Conservation (phyloP, 1,140 invertebrate species). For the Microplitis mediator region DNA sequence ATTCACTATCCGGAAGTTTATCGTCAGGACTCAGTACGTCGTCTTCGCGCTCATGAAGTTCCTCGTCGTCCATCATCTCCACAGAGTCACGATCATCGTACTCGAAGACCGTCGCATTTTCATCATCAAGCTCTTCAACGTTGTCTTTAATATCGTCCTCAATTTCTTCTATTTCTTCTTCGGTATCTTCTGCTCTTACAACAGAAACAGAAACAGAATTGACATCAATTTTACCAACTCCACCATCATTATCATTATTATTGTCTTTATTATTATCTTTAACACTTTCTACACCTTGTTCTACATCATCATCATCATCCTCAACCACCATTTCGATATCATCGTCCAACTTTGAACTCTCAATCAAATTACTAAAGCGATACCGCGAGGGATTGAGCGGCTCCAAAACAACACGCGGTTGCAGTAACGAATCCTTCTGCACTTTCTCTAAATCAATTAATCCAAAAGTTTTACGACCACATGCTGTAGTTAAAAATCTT, state of each 20-base stretch:
- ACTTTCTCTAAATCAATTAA: slow-evolving; percentile 44
- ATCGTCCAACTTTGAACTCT: slow-evolving; percentile 54
- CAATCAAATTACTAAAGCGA: slow-evolving; percentile 41
- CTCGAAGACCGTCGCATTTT: slow-evolving; percentile 14
- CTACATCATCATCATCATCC: slow-evolving; percentile 34
- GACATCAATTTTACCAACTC: slow-evolving; percentile 11
- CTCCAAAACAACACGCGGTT: slow-evolving; percentile 55
- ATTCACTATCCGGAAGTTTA: background rate
- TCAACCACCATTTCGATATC: slow-evolving; percentile 28
- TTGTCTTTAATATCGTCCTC: slow-evolving; percentile 39
- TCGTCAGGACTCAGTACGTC: background rate
- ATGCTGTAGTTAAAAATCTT: background rate
- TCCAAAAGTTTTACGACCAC: background rate
- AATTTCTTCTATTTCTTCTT: slow-evolving; percentile 23
- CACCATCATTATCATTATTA: slow-evolving; percentile 35
- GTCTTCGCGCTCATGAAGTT: background rate
- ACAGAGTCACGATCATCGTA: slow-evolving; percentile 32
- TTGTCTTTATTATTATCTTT: slow-evolving; percentile 25
- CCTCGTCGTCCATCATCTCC: slow-evolving; percentile 29
- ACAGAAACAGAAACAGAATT: background rate
- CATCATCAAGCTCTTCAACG: slow-evolving; percentile 33
- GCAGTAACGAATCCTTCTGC: slow-evolving; percentile 49
- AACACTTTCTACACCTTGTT: slow-evolving; percentile 35
- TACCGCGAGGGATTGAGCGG: slow-evolving; percentile 46
- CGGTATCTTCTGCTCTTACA: slow-evolving; percentile 15